Evolutionary conservation across 2,113 vertebrate genomes (phyloP).

Genomic region (Leptocoma aspasia): DNA sequence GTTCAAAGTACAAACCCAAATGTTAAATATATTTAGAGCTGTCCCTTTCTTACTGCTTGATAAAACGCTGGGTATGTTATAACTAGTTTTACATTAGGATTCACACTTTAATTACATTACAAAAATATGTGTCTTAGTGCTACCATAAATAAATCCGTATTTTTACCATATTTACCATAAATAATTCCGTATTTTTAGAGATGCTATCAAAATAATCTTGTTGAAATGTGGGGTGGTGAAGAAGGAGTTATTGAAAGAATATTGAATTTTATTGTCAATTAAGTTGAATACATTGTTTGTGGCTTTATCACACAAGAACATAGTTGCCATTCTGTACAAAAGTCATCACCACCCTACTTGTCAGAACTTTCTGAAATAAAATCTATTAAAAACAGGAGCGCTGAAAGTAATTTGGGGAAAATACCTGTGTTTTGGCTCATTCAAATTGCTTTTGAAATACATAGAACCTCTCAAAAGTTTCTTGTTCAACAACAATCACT

Average conservation of each 20-base stretch:
- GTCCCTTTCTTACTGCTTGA: neutral
- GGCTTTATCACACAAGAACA: neutral
- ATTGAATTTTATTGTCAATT: neutral
- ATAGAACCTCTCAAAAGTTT: neutral
- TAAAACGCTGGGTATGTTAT: neutral
- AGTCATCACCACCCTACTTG: neutral
- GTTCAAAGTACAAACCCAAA: neutral
- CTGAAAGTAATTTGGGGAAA: neutral
- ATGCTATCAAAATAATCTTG: neutral
- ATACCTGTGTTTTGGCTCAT: neutral
- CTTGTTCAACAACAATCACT: constrained; percentile 10
- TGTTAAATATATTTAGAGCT: neutral
- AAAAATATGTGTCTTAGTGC: neutral
- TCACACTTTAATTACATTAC: neutral
- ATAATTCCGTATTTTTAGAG: neutral
- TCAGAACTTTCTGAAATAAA: neutral
- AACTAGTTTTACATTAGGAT: neutral
- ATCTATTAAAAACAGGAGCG: constrained; percentile 17
- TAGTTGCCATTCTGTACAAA: neutral
- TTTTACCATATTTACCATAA: neutral
- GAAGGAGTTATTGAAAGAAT: neutral
- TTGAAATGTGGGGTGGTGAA: neutral
- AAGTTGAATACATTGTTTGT: neutral
- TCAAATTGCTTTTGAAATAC: neutral
- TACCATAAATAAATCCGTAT: neutral